Conservation (phyloP, 2,113 vertebrate genomes). For the Argyrosomus japonicus region DNA sequence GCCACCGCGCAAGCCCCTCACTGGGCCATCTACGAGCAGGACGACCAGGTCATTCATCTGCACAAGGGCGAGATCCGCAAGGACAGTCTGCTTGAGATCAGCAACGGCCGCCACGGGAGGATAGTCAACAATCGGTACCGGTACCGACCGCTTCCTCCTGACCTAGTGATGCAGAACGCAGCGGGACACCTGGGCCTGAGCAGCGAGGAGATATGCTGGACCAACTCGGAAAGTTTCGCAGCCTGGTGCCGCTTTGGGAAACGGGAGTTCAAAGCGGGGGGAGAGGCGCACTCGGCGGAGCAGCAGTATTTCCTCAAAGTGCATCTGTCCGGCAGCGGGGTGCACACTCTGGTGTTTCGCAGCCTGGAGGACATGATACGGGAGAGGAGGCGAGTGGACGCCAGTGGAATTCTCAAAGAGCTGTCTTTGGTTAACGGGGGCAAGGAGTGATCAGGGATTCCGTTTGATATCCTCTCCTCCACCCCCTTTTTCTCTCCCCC, state of each 20-base stretch:
- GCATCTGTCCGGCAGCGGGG: constrained; percentile 91
- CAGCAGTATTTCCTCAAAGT: constrained; percentile 96
- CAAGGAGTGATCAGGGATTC: constrained; percentile 86
- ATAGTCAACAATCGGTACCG: constrained; percentile 98
- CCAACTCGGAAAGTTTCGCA: constrained; percentile 99
- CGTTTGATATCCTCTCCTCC: constrained; percentile 58
- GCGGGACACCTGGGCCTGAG: constrained; percentile 94
- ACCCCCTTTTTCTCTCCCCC: neutral
- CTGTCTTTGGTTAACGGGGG: constrained; percentile 89
- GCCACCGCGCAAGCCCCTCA: constrained; percentile 89
- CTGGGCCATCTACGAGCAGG: constrained; percentile 95
- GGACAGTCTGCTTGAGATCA: constrained; percentile 94
- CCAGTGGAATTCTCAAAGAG: constrained; percentile 94
- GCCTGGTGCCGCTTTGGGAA: constrained; percentile 99
- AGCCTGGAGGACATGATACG: constrained; percentile 98
- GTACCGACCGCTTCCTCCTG: constrained; percentile 93
- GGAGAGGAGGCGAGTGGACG: constrained; percentile 95
- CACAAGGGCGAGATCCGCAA: constrained; percentile 97
- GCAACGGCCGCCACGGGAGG: constrained; percentile 91
- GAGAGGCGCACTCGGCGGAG: constrained; percentile 91
- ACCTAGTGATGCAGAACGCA: constrained; percentile 98
- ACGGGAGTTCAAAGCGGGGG: constrained; percentile 97
- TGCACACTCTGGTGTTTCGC: constrained; percentile 94
- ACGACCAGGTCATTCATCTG: constrained; percentile 95
- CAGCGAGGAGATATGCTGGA: constrained; percentile 97